Base-by-base conservation (phyloP, 2,888 invertebrate species). In the Smittia sp. region DNA sequence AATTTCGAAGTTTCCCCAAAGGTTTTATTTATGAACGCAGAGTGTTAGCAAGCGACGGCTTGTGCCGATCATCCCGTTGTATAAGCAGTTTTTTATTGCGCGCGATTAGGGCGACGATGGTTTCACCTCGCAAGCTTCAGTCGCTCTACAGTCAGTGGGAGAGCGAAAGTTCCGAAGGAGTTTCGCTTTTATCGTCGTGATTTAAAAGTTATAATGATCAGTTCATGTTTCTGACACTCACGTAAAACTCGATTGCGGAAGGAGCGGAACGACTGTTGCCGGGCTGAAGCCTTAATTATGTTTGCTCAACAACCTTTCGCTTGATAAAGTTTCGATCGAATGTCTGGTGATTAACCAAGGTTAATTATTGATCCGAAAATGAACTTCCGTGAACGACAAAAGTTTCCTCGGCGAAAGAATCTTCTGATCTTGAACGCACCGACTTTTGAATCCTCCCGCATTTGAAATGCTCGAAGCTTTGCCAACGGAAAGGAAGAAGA, bases 161-260 rank as follows among this genome's bases (percentile, higher is more conserved):
- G 46, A 46, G 46, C n/a, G 46, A 46, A 46, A 46, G 46, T 46
- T 46, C n/a, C 46, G 3, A 2, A 46, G 11, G 46, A 46, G 46
- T 46, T 46, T 32, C 32, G 32, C 32, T 32, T 46, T 46, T 46
- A 46, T 46, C n/a, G 15, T n/a, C 15, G n/a, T 3, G 46, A 46
- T n/a, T 46, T 46, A 46, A 46, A 46, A 46, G 46, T 46, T 46
- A 46, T 46, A 46, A 46, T 46, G 46, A 46, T 46, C 46, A 6
- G 7, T 38, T 38, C 46, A 46, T 46, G 46, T 46, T 46, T 46
- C 46, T 46, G 46, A 46, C 46, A 46, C 15, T 46, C 46, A 15
- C 46, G 32, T 32, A 32, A 32, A 32, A 3, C 32, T 32, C 32
- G 32, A 32, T 6, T 32, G 4, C 3, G 3, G 32, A 32, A 6